These are phyloP conservation scores for Wiebesia pumilae DNA, from an alignment of 1,140 invertebrate species.

Conservation along the genomic window DNA sequence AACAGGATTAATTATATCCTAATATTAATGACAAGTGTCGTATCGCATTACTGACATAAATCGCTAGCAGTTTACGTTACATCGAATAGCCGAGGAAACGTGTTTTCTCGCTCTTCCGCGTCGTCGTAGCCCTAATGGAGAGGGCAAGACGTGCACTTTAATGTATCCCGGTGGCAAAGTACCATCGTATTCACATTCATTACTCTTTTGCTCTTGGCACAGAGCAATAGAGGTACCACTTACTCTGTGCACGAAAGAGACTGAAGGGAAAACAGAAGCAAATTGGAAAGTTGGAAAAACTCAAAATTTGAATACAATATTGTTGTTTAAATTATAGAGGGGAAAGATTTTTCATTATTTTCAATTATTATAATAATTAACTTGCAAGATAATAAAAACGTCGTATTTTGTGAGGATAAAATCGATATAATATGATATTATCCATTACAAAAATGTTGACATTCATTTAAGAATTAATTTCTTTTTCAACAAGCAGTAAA, in stretches of 20 bases:
- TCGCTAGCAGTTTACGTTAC: neutral
- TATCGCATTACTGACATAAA: conserved; percentile 24
- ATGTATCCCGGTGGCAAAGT: neutral
- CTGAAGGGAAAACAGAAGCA: too few species aligned
- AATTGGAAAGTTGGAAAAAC: neutral
- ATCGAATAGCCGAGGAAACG: neutral
- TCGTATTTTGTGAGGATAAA: too few species aligned
- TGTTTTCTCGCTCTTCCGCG: neutral
- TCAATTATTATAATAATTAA: too few species aligned
- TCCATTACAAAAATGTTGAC: too few species aligned
- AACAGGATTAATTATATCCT: conserved; percentile 37
- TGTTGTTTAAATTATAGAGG: neutral
- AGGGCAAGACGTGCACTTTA: neutral
- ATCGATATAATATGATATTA: too few species aligned
- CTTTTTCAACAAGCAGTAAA: too few species aligned
- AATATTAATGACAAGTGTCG: conserved; percentile 34
- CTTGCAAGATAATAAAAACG: too few species aligned
- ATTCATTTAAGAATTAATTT: too few species aligned
- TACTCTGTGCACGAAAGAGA: neutral
- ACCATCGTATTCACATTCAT: neutral
- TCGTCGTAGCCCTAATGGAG: neutral
- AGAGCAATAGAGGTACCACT: neutral
- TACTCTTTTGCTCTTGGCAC: neutral
- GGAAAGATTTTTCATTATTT: too few species aligned
- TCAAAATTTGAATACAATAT: neutral